A percentile compares a stretch with the other conserved stretches of the same genome.
These are phyloP conservation scores for Trinorchestia longiramus DNA, from an alignment of 1,140 invertebrate genomes.

Conservation along the genomic window DNA sequence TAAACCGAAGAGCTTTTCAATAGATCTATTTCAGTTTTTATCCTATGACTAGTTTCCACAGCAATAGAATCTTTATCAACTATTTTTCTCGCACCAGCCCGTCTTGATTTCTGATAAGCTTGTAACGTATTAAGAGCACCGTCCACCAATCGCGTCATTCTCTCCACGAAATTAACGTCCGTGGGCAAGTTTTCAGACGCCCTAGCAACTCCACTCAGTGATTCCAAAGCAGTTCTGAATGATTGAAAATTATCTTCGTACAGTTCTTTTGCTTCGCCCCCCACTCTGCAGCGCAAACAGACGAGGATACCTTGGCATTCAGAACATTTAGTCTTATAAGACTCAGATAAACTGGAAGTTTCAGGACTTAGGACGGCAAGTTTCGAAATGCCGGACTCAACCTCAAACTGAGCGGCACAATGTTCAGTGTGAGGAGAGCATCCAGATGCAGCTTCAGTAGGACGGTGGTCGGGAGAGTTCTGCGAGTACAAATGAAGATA, in stretches of 20 bases:
- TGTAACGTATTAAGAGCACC: not conserved
- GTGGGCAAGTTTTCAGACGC: not conserved
- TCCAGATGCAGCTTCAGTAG: not conserved
- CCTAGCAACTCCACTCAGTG: not conserved
- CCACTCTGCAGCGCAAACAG: slow-evolving; percentile 1
- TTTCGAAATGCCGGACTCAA: not conserved
- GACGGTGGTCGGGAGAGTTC: not conserved
- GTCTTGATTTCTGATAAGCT: not conserved
- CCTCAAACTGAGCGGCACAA: not conserved
- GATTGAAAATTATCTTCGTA: not conserved
- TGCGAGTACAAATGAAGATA: not conserved
- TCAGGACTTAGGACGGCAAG: not conserved
- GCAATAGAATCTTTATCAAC: not conserved
- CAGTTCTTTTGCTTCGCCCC: not conserved
- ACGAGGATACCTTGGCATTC: not conserved
- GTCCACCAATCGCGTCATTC: slow-evolving; percentile 4
- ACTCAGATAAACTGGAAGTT: not conserved
- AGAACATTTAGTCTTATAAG: not conserved
- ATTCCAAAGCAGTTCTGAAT: not conserved
- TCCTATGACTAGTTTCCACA: not conserved
- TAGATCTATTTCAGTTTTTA: not conserved
- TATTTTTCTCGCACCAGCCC: not conserved
- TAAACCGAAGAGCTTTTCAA: not conserved
- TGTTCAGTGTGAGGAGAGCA: not conserved
- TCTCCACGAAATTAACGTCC: not conserved